Evolutionary conservation across 2,113 vertebrate genomes (phyloP).

Genomic region (Daboia siamensis): DNA sequence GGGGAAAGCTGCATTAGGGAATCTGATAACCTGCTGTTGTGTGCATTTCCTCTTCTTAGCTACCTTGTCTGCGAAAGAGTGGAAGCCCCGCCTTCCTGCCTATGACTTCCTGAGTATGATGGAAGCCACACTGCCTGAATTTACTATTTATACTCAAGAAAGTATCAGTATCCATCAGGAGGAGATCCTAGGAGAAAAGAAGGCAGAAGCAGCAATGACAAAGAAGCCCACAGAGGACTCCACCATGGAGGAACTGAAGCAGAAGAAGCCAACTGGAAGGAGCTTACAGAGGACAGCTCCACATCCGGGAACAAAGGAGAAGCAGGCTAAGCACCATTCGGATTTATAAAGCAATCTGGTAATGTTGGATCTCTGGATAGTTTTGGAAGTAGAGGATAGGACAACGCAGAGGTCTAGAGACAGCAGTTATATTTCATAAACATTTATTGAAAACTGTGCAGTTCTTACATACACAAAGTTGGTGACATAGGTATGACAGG

Average conservation of each 20-base stretch:
- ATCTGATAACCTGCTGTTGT: accelerated
- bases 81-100: constrained; percentile 81
- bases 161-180: constrained; percentile 15
- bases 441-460: background rate
- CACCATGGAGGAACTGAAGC: background rate
- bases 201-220: background rate
- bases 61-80: constrained; percentile 73
- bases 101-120: constrained; percentile 86
- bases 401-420: background rate
- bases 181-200: background rate
- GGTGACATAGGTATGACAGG: background rate
- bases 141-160: background rate
- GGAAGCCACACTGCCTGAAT: constrained; percentile 67
- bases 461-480: background rate
- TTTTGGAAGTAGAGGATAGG: background rate
- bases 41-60: constrained; percentile 59
- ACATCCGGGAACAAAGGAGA: constrained; percentile 42
- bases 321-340: constrained; percentile 44
- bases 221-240: constrained; percentile 27
- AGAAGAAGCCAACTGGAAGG: background rate
- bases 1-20: background rate
- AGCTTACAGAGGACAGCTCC: constrained; percentile 52
- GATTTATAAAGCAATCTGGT: constrained; percentile 47
- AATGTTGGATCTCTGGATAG: background rate
- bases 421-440: background rate